phyloP scores from a whole-genome alignment of 2,888 invertebrate species.

The Eilema depressum region DNA sequence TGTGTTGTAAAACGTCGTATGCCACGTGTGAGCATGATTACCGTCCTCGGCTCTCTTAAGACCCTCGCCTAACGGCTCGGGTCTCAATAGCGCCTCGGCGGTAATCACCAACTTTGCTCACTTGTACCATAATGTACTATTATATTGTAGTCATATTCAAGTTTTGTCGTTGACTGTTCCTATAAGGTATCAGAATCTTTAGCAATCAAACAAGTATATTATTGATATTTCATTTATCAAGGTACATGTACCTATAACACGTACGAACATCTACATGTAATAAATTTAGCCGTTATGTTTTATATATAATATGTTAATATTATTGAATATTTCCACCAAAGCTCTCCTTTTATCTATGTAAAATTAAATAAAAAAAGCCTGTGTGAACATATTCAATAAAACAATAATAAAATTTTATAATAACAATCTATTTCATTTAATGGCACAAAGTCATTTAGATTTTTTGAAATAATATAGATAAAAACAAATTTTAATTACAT shows the following conservation, averaged over 20 bases:
- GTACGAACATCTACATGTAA: constrained; percentile 60
- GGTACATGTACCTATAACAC: constrained; percentile 71
- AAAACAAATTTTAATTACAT: constrained; percentile 49
- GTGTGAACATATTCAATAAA: constrained; percentile 34
- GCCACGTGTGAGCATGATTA: too few relatives aligned
- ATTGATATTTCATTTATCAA: constrained; percentile 73
- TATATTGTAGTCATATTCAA: not conserved
- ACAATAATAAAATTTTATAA: constrained; percentile 28
- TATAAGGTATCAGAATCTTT: not conserved
- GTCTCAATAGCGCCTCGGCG: too few relatives aligned
- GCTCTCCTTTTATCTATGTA: not conserved
- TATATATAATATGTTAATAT: constrained; percentile 45
- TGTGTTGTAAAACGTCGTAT: too few relatives aligned
- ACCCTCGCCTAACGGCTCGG: too few relatives aligned
- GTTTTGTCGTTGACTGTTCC: not conserved
- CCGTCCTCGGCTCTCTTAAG: too few relatives aligned
- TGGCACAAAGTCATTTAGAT: constrained; percentile 75
- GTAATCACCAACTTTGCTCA: too few relatives aligned
- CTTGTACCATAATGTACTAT: too few relatives aligned
- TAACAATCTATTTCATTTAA: constrained; percentile 60
- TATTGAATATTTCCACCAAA: constrained; percentile 38
- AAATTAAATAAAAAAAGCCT: constrained; percentile 6
- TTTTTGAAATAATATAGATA: constrained; percentile 52
- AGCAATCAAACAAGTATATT: constrained; percentile 43
- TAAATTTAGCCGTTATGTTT: constrained; percentile 62